A percentile compares a stretch with the other conserved stretches of the same genome.
Conservation (phyloP, 2,888 invertebrate species). For the Aphodius granarius region DNA sequence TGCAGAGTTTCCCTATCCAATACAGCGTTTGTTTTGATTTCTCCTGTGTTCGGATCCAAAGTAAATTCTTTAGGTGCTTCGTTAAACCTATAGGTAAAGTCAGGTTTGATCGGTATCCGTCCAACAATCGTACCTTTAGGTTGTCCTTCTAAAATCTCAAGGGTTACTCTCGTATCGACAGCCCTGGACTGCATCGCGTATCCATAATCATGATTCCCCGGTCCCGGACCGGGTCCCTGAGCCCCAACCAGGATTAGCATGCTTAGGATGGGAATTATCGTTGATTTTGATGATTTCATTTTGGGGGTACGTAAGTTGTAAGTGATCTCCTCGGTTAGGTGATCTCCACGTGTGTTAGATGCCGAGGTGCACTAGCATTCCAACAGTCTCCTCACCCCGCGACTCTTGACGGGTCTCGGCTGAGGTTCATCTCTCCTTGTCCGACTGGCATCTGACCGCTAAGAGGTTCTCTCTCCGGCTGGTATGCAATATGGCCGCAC, state of each 20-base stretch:
- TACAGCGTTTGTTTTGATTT: conserved; percentile 77
- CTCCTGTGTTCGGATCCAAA: conserved; percentile 81
- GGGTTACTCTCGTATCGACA: conserved; percentile 82
- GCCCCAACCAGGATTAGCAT: conserved; percentile 45
- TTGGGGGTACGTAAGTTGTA: conserved; percentile 42
- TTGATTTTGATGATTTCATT: conserved; percentile 20
- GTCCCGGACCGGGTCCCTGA: conserved; percentile 50
- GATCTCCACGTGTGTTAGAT: conserved; percentile 41
- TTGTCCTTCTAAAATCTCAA: conserved; percentile 84
- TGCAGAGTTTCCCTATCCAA: conserved; percentile 84
- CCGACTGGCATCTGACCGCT: conserved; percentile 35
- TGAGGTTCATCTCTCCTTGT: conserved; percentile 42
- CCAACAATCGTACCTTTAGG: conserved; percentile 85
- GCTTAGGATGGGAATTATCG: conserved; percentile 30
- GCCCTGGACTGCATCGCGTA: conserved; percentile 83
- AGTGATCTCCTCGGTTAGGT: conserved; percentile 42
- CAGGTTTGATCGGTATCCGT: conserved; percentile 80
- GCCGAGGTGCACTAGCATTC: conserved; percentile 54
- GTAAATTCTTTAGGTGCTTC: conserved; percentile 87
- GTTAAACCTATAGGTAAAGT: conserved; percentile 91
- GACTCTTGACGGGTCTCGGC: conserved; percentile 53
- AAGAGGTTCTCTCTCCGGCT: conserved; percentile 47
- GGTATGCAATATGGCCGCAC: conserved; percentile 57
- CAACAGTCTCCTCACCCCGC: conserved; percentile 50
- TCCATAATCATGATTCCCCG: conserved; percentile 41